Evolutionary conservation across 2,888 invertebrate species (phyloP).

Genomic region (Leptopilina drosophilae): DNA sequence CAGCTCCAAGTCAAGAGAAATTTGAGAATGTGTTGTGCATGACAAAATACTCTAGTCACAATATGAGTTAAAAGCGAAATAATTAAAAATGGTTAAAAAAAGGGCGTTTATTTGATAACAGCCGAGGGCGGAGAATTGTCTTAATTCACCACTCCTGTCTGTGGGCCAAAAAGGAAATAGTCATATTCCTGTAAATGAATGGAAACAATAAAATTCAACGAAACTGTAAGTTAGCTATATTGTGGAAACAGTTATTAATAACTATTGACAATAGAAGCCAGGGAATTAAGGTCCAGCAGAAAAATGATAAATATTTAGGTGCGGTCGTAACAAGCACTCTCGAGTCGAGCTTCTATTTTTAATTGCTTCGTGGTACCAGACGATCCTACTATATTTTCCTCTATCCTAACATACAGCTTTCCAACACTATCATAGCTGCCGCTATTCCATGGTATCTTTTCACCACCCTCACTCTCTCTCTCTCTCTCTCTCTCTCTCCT

Average conservation of each 20-base stretch:
- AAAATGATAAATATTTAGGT: constrained; percentile 73
- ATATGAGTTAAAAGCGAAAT: too few species aligned
- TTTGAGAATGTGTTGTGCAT: too few species aligned
- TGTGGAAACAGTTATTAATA: neutral
- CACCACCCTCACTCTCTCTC: constrained; percentile 25
- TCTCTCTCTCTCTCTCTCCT: constrained; percentile 6
- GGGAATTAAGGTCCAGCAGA: constrained; percentile 62
- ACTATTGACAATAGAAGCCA: constrained; percentile 21
- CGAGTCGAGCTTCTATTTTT: constrained; percentile 62
- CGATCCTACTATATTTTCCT: constrained; percentile 62
- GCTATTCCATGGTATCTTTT: constrained; percentile 57
- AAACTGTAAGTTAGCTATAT: constrained; percentile 48
- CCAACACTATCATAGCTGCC: constrained; percentile 49
- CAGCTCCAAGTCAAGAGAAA: too few species aligned
- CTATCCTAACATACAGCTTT: constrained; percentile 55
- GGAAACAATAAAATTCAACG: constrained; percentile 66
- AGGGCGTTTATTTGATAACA: too few species aligned
- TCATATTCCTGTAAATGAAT: constrained; percentile 43
- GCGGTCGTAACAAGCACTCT: constrained; percentile 72
- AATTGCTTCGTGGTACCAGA: constrained; percentile 58
- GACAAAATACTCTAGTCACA: too few species aligned
- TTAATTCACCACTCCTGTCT: too few species aligned
- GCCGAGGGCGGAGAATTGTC: too few species aligned
- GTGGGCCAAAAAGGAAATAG: neutral
- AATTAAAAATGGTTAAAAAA: too few species aligned